Evolutionary conservation across 1,140 invertebrate genomes (phyloP), one percentile per base, ranked within the genome.

Genomic region (Andricus grossulariae): DNA sequence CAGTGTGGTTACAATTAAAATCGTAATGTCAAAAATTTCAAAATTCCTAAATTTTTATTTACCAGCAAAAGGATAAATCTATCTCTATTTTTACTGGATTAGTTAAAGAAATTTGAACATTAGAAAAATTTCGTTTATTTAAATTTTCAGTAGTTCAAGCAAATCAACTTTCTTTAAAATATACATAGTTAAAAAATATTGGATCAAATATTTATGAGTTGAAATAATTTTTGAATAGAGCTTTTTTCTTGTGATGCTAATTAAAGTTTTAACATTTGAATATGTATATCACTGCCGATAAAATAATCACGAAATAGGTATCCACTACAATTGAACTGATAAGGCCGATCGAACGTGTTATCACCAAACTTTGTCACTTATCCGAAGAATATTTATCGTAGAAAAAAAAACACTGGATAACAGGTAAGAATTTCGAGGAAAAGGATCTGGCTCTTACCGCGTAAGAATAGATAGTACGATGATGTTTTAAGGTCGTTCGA

Each of bases 401-500:
- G 7, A 45, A 45, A 66, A 13, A 15, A 39, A 66, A 66, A 32
- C 60, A 66, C 60, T 66, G 15, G 25, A 6, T 39, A 11, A n/a
- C 3, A 66, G n/a, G 39, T n/a, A 32, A 66, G 5, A 60, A 57
- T 21, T 21, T 18, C 15, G 52, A 18, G n/a, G 11, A 54, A 54
- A 16, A 13, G 13, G 32, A 66, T 6, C 60, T 66, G 13, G 25
- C n/a, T 66, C 60, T 66, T 66, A 66, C 60, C 60, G 60, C 60
- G 60, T 66, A 39, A 66, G 16, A 66, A 66, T 66, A 25, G 21
- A 60, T 60, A 60, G 39, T 32, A 66, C 60, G 15, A 39, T 2
- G 60, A 66, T 66, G 25, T 32, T 66, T 66, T 32, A 66, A 66
- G 57, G 25, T 25, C 57, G 57, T 66, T 60, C 32, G 13, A 45